A percentile compares a stretch with the other conserved stretches of the same genome.
Conservation (phyloP, 1,140 invertebrate genomes). For the Drosophila mauritiana region DNA sequence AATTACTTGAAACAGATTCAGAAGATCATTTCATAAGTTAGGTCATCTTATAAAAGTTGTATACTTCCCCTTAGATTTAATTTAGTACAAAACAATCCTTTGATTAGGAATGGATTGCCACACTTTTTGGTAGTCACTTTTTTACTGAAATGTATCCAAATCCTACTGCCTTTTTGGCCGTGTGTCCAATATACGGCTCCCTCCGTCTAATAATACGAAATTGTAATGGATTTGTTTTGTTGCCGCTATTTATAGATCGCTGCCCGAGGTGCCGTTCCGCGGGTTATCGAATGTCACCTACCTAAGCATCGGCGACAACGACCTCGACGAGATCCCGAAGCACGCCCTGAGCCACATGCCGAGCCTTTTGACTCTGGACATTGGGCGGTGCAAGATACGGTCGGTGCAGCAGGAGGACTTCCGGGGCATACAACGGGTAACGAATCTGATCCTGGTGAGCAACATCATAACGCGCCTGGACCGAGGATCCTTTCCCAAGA, state of each 20-base stretch:
- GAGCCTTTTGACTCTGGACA: slow-evolving; percentile 89
- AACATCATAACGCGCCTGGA: slow-evolving; percentile 90
- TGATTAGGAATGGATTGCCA: no score
- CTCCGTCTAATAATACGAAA: slow-evolving; percentile 42
- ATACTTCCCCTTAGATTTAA: no score
- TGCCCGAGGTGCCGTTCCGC: slow-evolving; percentile 89
- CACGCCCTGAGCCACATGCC: slow-evolving; percentile 89
- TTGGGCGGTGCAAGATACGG: slow-evolving; percentile 89
- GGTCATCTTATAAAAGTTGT: not conserved
- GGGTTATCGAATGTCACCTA: slow-evolving; percentile 89
- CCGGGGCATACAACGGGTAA: slow-evolving; percentile 88
- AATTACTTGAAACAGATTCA: not conserved
- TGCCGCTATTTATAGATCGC: slow-evolving; percentile 85
- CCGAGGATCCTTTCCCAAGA: slow-evolving; percentile 87
- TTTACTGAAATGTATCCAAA: no score
- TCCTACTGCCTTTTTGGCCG: no score
- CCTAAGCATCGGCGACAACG: slow-evolving; percentile 91
- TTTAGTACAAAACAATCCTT: no score
- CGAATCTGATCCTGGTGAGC: slow-evolving; percentile 89
- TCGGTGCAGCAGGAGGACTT: slow-evolving; percentile 87
- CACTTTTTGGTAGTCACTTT: no score
- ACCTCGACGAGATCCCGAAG: slow-evolving; percentile 88
- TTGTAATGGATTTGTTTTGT: slow-evolving; percentile 50
- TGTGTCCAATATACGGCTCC: not conserved
- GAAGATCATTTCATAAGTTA: no score